Evolutionary conservation across 2,888 invertebrate species (phyloP).

Genomic region (Troglohyphantes excavatus): DNA sequence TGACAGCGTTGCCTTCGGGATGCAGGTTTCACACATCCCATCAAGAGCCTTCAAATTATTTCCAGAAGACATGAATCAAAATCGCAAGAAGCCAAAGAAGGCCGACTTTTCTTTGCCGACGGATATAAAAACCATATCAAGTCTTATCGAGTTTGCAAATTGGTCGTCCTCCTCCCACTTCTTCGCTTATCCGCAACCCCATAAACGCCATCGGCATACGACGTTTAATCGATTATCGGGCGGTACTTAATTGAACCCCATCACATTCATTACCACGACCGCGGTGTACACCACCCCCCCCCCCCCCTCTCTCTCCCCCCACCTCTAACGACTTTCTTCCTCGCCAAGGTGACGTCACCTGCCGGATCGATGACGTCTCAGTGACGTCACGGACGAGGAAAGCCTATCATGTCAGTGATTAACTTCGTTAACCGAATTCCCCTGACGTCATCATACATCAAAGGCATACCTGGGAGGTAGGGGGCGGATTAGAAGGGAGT

Average conservation of each 20-base stretch:
- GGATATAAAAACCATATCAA: background rate
- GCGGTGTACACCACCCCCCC: constrained; percentile 2
- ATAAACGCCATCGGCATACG: constrained; percentile 73
- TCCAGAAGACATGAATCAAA: no score
- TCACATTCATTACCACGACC: constrained; percentile 71
- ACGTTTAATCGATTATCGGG: constrained; percentile 70
- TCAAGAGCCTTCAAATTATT: no score
- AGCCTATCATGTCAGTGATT: constrained; percentile 61
- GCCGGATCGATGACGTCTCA: constrained; percentile 62
- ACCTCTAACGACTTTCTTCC: constrained; percentile 15
- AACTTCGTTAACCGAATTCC: constrained; percentile 69
- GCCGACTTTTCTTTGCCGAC: background rate
- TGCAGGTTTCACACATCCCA: no score
- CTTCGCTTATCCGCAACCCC: constrained; percentile 26
- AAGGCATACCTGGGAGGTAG: constrained; percentile 53
- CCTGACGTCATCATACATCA: constrained; percentile 72
- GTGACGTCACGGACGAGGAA: constrained; percentile 63
- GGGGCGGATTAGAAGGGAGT: constrained; percentile 3
- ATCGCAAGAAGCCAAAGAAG: no score
- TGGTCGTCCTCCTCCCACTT: constrained; percentile 2
- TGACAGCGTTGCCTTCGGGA: no score
- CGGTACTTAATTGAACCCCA: constrained; percentile 74
- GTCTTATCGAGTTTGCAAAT: constrained; percentile 39
- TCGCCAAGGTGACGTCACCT: constrained; percentile 45
- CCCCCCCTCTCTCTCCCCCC: constrained; percentile 17